Conservation (phyloP, 2,888 invertebrate species). For the Eupithecia abbreviata region DNA sequence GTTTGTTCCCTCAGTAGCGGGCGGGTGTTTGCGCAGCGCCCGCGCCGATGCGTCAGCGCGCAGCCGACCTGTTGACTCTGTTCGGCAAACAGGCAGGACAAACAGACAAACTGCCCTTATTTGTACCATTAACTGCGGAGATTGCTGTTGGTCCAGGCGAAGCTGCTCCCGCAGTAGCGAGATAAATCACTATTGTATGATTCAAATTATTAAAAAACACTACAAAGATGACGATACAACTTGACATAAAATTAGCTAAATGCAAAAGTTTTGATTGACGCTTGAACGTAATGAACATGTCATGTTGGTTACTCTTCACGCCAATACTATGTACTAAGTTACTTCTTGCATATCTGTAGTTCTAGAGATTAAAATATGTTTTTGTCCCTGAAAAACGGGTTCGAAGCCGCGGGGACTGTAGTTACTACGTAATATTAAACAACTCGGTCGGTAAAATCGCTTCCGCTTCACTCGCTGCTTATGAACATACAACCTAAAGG, state of each 20-base stretch:
- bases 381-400: not conserved
- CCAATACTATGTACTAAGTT: not conserved
- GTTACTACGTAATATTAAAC: not conserved
- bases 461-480: not conserved
- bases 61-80: conserved; percentile 23
- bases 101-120: conserved; percentile 50
- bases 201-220: too few species aligned
- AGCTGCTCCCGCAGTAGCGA: conserved; percentile 17
- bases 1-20: conserved; percentile 48
- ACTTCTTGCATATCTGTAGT: not conserved
- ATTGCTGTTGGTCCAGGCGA: conserved; percentile 33
- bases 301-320: not conserved
- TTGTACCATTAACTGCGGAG: conserved; percentile 50
- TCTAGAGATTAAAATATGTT: not conserved
- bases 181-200: not conserved
- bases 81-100: conserved; percentile 44
- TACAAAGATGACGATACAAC: not conserved
- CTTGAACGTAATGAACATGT: not conserved
- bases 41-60: conserved; percentile 39
- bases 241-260: not conserved
- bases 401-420: not conserved
- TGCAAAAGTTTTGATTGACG: not conserved
- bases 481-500: not conserved
- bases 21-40: conserved; percentile 48
- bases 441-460: not conserved